Percentiles rank a stretch among this genome's conserved stretches.
Conservation (phyloP, 2,113 vertebrate species). For the Rattus norvegicus region DNA sequence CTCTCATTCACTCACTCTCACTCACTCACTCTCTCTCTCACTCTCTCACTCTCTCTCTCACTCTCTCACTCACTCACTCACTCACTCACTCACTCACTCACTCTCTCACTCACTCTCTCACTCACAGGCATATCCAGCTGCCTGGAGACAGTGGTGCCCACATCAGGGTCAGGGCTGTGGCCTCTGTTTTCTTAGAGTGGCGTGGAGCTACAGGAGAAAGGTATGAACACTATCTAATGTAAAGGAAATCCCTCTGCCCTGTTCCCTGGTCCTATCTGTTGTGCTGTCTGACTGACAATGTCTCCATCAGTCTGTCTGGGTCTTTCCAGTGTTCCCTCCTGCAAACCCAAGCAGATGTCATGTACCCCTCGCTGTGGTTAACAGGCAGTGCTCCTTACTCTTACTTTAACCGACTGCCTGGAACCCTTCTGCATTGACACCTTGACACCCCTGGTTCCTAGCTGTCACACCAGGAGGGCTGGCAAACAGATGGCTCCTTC, state of each 20-base stretch:
- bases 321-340: neutral
- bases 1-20: no score
- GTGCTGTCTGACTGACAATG: rapidly evolving
- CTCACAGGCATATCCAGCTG: neutral
- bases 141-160: neutral
- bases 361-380: rapidly evolving
- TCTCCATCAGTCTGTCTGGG: neutral
- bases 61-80: no score
- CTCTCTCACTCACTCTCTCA: no score
- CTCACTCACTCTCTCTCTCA: no score
- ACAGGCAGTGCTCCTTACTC: neutral
- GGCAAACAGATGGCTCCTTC: constrained; percentile 40
- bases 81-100: no score
- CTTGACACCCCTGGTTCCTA: neutral
- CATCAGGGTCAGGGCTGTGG: neutral
- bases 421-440: constrained; percentile 11
- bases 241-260: neutral
- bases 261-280: neutral
- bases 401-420: neutral
- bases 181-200: neutral
- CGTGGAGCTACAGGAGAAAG: neutral
- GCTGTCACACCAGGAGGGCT: neutral
- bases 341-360: neutral
- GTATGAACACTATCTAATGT: neutral
- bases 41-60: no score